phyloP scores from a whole-genome alignment of 2,888 invertebrate genomes.

The Exephanes ischioxanthus region DNA sequence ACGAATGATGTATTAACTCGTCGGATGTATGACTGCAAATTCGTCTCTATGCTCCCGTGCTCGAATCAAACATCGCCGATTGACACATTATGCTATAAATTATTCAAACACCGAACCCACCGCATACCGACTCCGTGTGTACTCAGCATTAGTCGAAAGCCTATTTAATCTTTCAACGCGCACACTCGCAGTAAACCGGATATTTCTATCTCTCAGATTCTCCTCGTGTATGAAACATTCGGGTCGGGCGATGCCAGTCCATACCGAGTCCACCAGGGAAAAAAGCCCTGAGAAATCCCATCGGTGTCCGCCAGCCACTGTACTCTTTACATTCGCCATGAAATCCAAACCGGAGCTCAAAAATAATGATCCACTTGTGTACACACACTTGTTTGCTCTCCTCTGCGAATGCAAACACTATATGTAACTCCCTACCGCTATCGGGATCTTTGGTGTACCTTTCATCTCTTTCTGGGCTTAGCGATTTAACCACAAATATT shows the following conservation, averaged over 20 bases:
- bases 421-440: background rate
- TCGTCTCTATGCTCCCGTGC: slow-evolving; percentile 12
- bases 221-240: slow-evolving; percentile 5
- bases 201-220: slow-evolving; percentile 4
- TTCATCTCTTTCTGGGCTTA: background rate
- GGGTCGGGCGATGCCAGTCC: slow-evolving; percentile 18
- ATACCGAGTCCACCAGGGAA: slow-evolving; percentile 27
- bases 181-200: slow-evolving; percentile 45
- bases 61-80: slow-evolving; percentile 60
- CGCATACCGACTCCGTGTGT: slow-evolving; percentile 47
- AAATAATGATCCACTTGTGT: slow-evolving; percentile 25
- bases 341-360: slow-evolving; percentile 42
- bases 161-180: slow-evolving; percentile 67
- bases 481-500: background rate
- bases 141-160: slow-evolving; percentile 67
- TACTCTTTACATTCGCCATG: slow-evolving; percentile 27
- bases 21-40: background rate
- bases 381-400: slow-evolving; percentile 1
- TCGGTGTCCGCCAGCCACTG: slow-evolving; percentile 38
- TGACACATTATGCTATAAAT: slow-evolving; percentile 69
- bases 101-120: slow-evolving; percentile 54
- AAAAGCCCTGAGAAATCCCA: slow-evolving; percentile 35
- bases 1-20: background rate
- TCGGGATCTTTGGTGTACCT: background rate
- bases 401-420: background rate